A percentile compares a stretch with the other conserved stretches of the same genome.
Conservation (phyloP, 2,797 vertebrate species). For the Peromyscus aztecus region DNA sequence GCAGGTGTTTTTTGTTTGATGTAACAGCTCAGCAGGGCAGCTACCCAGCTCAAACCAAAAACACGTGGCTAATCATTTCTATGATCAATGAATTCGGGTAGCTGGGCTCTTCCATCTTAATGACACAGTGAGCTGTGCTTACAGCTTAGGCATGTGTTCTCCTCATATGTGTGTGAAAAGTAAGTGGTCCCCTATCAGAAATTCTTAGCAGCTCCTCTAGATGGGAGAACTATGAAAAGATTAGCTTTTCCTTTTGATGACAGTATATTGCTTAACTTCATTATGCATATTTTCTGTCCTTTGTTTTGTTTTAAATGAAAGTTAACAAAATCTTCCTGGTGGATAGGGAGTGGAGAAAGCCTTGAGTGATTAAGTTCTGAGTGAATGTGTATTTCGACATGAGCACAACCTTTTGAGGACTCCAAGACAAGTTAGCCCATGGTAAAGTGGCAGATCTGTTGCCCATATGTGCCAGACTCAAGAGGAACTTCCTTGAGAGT, state of each 20-base stretch:
- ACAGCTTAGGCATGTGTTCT: not conserved
- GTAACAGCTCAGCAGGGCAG: not conserved
- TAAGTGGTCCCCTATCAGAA: not conserved
- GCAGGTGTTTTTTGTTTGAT: not conserved
- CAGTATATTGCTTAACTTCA: constrained; percentile 30
- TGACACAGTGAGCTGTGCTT: not conserved
- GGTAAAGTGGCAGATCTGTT: not conserved
- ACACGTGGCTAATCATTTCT: constrained; percentile 10
- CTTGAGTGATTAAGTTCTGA: not conserved
- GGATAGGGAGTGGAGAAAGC: not conserved
- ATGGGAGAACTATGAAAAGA: not conserved
- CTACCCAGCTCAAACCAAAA: not conserved
- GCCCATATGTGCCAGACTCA: not conserved
- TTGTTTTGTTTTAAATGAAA: not conserved
- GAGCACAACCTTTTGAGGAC: not conserved
- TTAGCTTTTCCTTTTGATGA: not conserved
- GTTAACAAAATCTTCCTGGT: not conserved
- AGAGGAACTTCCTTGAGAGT: not conserved
- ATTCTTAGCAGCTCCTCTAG: not conserved
- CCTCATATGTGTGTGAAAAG: not conserved
- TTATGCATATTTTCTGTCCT: not conserved
- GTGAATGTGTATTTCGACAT: not conserved
- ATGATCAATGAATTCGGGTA: not conserved
- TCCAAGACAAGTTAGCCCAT: not conserved
- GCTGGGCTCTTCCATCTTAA: not conserved